Conservation (phyloP, 2,888 invertebrate species). For the Scaptomyza caliginosa region DNA sequence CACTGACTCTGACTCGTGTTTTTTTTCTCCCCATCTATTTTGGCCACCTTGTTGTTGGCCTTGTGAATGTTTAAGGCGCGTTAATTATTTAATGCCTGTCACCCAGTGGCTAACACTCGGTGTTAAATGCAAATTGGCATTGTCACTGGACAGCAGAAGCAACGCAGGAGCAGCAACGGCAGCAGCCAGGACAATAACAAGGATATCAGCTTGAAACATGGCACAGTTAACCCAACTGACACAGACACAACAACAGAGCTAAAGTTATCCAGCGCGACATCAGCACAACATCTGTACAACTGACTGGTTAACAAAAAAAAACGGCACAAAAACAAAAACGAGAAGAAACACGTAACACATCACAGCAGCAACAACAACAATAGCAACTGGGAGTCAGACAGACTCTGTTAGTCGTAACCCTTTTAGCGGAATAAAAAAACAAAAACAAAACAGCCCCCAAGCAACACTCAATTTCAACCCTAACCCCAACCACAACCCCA, state of each 20-base stretch:
- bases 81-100: slow-evolving; percentile 84
- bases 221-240: slow-evolving; percentile 51
- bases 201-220: slow-evolving; percentile 54
- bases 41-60: slow-evolving; percentile 17
- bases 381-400: slow-evolving; percentile 17
- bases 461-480: neutral
- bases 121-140: slow-evolving; percentile 83
- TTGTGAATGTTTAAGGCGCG: slow-evolving; percentile 63
- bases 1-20: neutral
- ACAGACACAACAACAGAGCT: slow-evolving; percentile 22
- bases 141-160: slow-evolving; percentile 62
- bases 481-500: neutral
- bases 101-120: slow-evolving; percentile 83
- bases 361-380: slow-evolving; percentile 23
- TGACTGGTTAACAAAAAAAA: slow-evolving; percentile 18
- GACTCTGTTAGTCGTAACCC: slow-evolving; percentile 28
- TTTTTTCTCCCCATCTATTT: neutral
- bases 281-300: slow-evolving; percentile 44
- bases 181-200: slow-evolving; percentile 48
- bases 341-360: slow-evolving; percentile 4
- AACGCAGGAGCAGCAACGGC: slow-evolving; percentile 6
- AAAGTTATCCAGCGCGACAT: slow-evolving; percentile 4
- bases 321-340: slow-evolving; percentile 9
- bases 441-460: slow-evolving; percentile 9
- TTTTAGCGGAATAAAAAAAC: slow-evolving; percentile 5